Evolutionary conservation across 2,797 vertebrate species (phyloP).

Genomic region (Percopsis omiscomaycus): DNA sequence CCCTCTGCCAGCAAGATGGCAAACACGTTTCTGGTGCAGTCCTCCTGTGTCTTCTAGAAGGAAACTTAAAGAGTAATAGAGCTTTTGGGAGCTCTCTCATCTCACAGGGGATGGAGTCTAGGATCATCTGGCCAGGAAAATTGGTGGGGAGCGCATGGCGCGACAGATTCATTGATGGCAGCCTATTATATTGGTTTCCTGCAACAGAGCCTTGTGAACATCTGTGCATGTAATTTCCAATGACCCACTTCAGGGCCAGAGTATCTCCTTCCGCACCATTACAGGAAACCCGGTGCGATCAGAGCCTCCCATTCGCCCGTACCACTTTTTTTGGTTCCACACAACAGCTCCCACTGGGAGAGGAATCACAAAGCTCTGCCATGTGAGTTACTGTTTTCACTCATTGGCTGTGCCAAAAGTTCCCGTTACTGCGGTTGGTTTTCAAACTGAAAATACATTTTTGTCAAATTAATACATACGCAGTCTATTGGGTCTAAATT

Average conservation of each 20-base stretch:
- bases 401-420: constrained; percentile 21
- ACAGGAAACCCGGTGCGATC: constrained; percentile 38
- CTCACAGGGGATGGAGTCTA: constrained; percentile 25
- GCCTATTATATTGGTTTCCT: constrained; percentile 59
- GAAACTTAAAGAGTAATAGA: constrained; percentile 57
- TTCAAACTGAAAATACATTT: no score
- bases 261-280: constrained; percentile 24
- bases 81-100: constrained; percentile 40
- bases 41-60: constrained; percentile 47
- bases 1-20: constrained; percentile 58
- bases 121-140: constrained; percentile 39
- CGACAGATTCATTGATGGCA: constrained; percentile 61
- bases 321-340: constrained; percentile 16
- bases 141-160: constrained; percentile 22
- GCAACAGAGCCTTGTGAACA: constrained; percentile 52
- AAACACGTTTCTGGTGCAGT: constrained; percentile 49
- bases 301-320: constrained; percentile 16
- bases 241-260: constrained; percentile 52
- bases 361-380: constrained; percentile 16
- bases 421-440: constrained; percentile 12
- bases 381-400: constrained; percentile 14
- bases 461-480: no score
- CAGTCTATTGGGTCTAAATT: no score
- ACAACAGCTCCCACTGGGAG: constrained; percentile 27
- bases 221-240: constrained; percentile 64